A percentile compares a stretch with the other conserved stretches of the same genome.
phyloP scores from a whole-genome alignment of 1,140 invertebrate species.

The Uloborus diversus region DNA sequence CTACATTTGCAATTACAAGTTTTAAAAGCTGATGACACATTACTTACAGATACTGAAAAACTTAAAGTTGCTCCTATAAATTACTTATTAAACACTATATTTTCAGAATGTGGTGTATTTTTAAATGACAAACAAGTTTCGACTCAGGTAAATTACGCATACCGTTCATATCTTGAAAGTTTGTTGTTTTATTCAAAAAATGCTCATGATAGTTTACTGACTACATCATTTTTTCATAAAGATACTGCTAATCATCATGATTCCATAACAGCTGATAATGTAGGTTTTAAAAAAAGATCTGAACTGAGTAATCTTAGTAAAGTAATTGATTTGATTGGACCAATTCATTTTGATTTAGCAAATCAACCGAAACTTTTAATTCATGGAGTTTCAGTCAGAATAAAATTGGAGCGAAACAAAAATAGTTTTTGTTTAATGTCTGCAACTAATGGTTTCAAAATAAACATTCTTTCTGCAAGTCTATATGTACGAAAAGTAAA shows the following conservation, averaged over 20 bases:
- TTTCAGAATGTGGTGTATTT: conserved; percentile 23
- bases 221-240: neutral
- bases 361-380: conserved; percentile 23
- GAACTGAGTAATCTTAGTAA: neutral
- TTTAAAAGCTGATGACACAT: too few relatives aligned
- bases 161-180: neutral
- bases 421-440: conserved; percentile 8
- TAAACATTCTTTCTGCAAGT: neutral
- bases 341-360: conserved; percentile 18
- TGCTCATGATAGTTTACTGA: neutral
- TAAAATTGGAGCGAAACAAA: conserved; percentile 26
- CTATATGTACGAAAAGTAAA: conserved; percentile 24
- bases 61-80: conserved; percentile 3
- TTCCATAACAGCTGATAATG: neutral
- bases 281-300: neutral
- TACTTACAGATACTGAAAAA: neutral
- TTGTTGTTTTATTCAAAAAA: conserved; percentile 20
- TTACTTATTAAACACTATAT: conserved; percentile 20
- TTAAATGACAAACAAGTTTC: conserved; percentile 18
- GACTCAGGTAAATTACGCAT: conserved; percentile 6
- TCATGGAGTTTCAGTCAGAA: conserved; percentile 7
- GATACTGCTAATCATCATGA: neutral
- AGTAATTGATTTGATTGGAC: neutral
- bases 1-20: too few relatives aligned
- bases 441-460: neutral